These are phyloP conservation scores for Rhynchopsitta pachyrhyncha DNA, from an alignment of 2,113 vertebrate species.

Conservation along the genomic window DNA sequence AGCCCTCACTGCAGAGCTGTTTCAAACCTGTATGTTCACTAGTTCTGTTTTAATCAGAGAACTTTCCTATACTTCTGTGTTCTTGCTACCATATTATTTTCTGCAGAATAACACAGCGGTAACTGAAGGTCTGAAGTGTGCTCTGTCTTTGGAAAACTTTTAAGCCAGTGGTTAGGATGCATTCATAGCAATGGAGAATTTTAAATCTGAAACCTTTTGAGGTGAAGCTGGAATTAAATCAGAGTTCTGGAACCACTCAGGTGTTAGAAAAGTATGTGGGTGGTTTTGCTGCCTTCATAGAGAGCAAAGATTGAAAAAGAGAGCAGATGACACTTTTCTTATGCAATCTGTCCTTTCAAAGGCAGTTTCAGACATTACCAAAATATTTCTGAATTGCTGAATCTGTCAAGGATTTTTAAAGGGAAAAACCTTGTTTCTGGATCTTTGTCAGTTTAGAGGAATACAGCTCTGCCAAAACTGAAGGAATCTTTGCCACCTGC, in stretches of 20 bases:
- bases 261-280: not conserved
- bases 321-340: not conserved
- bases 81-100: not conserved
- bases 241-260: not conserved
- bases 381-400: not conserved
- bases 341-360: slow-evolving; percentile 14
- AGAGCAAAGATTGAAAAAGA: not conserved
- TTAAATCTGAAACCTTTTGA: not conserved
- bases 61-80: not conserved
- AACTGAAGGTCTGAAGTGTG: not conserved
- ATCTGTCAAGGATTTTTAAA: slow-evolving; percentile 1
- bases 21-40: not conserved
- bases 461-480: not conserved
- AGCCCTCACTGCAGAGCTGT: not conserved
- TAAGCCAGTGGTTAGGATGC: not conserved
- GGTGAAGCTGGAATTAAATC: not conserved
- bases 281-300: not conserved
- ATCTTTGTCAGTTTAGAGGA: not conserved
- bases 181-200: not conserved
- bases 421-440: not conserved
- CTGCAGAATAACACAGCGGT: not conserved
- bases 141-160: not conserved
- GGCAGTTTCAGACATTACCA: not conserved
- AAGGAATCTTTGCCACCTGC: not conserved
- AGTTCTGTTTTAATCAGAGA: not conserved